These are phyloP conservation scores for Gallinago solitaria DNA, from an alignment of 2,797 vertebrate species.

Conservation along the genomic window DNA sequence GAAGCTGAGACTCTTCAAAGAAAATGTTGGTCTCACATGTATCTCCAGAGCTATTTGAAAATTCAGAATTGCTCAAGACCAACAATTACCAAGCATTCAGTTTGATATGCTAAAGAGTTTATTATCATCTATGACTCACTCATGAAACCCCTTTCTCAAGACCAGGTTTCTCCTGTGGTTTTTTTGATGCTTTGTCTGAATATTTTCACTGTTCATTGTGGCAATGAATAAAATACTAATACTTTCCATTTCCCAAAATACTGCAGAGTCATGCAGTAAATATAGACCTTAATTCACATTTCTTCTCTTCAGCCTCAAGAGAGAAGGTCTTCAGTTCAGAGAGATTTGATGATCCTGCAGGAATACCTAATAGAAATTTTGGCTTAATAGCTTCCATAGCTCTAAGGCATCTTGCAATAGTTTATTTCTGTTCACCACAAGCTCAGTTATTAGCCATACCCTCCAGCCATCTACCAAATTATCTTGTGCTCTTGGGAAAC, in stretches of 20 bases:
- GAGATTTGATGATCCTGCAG: neutral
- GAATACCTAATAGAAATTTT: neutral
- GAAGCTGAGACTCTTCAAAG: constrained; percentile 16
- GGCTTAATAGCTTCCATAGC: neutral
- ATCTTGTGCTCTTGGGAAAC: neutral
- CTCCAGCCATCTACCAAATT: neutral
- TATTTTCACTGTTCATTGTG: neutral
- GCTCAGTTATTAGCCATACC: neutral
- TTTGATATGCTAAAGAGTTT: constrained; percentile 24
- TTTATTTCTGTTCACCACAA: neutral
- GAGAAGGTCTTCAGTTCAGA: neutral
- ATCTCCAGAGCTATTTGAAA: constrained; percentile 26
- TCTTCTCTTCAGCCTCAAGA: neutral
- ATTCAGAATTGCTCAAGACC: constrained; percentile 6
- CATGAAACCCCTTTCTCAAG: neutral
- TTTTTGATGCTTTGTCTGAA: neutral
- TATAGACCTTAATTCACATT: neutral
- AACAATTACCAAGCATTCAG: neutral
- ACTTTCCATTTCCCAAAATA: neutral
- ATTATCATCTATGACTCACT: neutral
- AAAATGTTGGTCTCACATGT: neutral
- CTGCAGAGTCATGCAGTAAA: neutral
- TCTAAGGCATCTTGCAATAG: neutral
- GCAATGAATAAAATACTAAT: neutral
- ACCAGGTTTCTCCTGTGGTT: neutral